Evolutionary conservation across 2,797 vertebrate species (phyloP).

Genomic region (Myotis myotis): DNA sequence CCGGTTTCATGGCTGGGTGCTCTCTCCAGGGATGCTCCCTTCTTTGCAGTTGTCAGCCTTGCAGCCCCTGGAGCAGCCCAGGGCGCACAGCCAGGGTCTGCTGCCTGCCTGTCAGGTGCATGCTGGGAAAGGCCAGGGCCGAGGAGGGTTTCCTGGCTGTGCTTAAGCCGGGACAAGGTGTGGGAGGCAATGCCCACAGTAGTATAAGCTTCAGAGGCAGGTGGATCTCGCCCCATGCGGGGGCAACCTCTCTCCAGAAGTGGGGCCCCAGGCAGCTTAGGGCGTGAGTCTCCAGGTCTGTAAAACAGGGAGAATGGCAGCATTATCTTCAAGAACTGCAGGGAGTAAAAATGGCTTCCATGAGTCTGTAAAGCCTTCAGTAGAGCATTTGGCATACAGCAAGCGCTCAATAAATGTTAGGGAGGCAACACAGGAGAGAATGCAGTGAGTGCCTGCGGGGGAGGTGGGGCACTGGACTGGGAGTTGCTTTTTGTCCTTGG

Average conservation of each 20-base stretch:
- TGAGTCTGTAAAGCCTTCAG: neutral
- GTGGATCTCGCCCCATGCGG: accelerated
- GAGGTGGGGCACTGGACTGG: neutral
- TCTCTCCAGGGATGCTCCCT: neutral
- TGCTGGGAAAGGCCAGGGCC: neutral
- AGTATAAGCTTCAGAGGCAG: neutral
- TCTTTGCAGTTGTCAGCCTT: neutral
- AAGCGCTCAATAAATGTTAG: neutral
- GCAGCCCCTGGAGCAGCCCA: neutral
- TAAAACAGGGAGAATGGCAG: neutral
- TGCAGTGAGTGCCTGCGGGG: accelerated
- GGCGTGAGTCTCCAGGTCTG: neutral
- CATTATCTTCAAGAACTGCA: neutral
- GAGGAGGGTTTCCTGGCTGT: neutral
- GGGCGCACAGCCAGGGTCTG: neutral
- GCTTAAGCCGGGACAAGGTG: neutral
- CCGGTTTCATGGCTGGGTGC: neutral
- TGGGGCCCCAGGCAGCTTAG: no score
- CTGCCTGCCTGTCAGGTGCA: no score
- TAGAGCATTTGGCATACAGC: neutral
- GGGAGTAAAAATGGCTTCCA: neutral
- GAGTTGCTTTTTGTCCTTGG: neutral
- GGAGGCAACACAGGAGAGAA: neutral
- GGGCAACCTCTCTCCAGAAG: neutral
- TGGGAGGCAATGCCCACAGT: accelerated